Evolutionary conservation across 2,888 invertebrate species (phyloP).

Genomic region (Pherbina coryleti): DNA sequence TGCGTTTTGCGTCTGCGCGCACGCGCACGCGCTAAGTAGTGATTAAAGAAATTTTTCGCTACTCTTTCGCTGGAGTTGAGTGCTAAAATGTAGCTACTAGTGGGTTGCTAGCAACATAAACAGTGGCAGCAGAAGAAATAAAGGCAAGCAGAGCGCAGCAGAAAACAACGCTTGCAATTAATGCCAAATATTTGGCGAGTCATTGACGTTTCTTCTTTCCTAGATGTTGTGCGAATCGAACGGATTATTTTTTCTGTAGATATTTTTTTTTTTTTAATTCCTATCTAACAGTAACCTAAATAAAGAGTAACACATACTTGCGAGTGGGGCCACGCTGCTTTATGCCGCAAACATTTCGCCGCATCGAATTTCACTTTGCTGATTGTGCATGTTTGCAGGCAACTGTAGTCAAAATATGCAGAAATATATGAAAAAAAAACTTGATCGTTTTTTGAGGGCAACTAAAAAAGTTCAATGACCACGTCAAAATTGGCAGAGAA

Average conservation of each 20-base stretch:
- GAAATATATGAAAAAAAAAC: neutral
- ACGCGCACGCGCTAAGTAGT: constrained; percentile 46
- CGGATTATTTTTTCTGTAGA: neutral
- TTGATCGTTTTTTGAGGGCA: too few relatives aligned
- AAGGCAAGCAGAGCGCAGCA: neutral
- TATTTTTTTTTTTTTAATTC: too few relatives aligned
- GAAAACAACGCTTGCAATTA: constrained; percentile 9
- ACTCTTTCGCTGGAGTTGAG: neutral
- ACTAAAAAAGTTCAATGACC: too few relatives aligned
- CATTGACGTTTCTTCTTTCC: constrained; percentile 4
- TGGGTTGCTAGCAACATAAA: neutral
- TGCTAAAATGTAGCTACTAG: neutral
- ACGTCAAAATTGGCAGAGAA: too few relatives aligned
- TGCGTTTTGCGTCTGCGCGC: constrained; percentile 48
- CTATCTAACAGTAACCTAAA: constrained; percentile 16
- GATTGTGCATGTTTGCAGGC: neutral
- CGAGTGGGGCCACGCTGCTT: neutral
- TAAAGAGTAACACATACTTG: constrained; percentile 18
- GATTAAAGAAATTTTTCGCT: constrained; percentile 25
- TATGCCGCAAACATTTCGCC: neutral
- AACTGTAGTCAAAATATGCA: neutral
- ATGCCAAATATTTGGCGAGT: constrained; percentile 32
- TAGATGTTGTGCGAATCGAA: neutral
- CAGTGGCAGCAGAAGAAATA: neutral
- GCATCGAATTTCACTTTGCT: constrained; percentile 28